phyloP scores from a whole-genome alignment of 2,113 vertebrate species.

The Plestiodon gilberti region DNA sequence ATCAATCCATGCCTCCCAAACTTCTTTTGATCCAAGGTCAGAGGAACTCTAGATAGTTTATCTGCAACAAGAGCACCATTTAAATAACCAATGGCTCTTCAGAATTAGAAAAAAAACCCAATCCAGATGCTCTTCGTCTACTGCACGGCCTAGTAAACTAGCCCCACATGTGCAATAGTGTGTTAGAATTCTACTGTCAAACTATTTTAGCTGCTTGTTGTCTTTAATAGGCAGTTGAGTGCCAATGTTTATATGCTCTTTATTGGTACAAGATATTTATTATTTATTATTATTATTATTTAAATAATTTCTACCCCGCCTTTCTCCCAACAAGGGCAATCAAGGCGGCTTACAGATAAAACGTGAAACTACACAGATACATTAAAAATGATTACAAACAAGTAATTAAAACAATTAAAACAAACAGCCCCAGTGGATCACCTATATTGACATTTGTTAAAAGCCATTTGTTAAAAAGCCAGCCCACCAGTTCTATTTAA shows the following conservation, averaged over 20 bases:
- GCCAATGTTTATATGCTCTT: neutral
- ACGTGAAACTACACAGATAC: too few relatives aligned
- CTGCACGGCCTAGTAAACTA: neutral
- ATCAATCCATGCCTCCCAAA: neutral
- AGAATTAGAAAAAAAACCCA: neutral
- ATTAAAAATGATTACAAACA: too few relatives aligned
- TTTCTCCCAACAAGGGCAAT: too few relatives aligned
- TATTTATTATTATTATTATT: too few relatives aligned
- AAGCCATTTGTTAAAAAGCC: too few relatives aligned
- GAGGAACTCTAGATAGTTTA: neutral
- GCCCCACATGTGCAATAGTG: neutral
- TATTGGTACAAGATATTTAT: neutral
- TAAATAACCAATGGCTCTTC: neutral
- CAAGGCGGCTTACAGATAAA: too few relatives aligned
- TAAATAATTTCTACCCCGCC: too few relatives aligned
- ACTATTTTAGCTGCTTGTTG: neutral
- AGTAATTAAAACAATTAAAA: too few relatives aligned
- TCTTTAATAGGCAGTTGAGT: neutral
- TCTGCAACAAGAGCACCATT: neutral
- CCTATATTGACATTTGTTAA: too few relatives aligned
- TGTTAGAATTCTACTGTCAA: neutral
- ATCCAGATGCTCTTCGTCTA: neutral
- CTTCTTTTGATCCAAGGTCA: neutral
- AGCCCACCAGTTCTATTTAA: too few relatives aligned
- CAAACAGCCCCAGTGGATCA: too few relatives aligned